Evolutionary conservation across 2,113 vertebrate species (phyloP).

Genomic region (Lepus americanus): DNA sequence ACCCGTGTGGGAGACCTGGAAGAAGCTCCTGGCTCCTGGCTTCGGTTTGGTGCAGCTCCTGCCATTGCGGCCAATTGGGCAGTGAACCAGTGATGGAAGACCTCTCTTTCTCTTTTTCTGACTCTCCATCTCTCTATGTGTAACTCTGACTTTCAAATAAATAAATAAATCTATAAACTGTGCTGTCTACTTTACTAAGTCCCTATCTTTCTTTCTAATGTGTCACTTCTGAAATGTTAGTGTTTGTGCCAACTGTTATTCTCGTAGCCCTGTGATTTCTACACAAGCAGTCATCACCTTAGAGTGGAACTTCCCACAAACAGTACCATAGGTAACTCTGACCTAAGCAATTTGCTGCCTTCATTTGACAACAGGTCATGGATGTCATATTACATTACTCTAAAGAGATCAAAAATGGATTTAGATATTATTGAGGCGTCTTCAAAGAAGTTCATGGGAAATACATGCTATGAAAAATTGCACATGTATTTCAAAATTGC

Average conservation of each 20-base stretch:
- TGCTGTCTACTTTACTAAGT: neutral
- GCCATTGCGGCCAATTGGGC: too few species aligned
- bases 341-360: neutral
- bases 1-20: too few species aligned
- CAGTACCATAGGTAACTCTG: neutral
- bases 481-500: too few species aligned
- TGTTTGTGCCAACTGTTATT: too few species aligned
- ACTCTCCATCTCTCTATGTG: too few species aligned
- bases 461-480: too few species aligned
- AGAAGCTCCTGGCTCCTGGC: too few species aligned
- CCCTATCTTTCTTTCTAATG: neutral
- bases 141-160: too few species aligned
- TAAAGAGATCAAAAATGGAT: neutral
- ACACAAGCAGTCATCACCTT: neutral
- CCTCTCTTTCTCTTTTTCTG: too few species aligned
- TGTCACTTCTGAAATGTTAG: neutral
- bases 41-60: too few species aligned
- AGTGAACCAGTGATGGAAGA: too few species aligned
- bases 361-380: neutral
- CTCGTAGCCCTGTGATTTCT: rapidly evolving
- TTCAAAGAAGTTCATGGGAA: too few species aligned
- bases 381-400: neutral
- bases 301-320: neutral
- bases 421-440: neutral
- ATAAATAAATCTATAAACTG: neutral